phyloP scores from a whole-genome alignment of 2,888 invertebrate genomes.

The Nemapogon koenigi region DNA sequence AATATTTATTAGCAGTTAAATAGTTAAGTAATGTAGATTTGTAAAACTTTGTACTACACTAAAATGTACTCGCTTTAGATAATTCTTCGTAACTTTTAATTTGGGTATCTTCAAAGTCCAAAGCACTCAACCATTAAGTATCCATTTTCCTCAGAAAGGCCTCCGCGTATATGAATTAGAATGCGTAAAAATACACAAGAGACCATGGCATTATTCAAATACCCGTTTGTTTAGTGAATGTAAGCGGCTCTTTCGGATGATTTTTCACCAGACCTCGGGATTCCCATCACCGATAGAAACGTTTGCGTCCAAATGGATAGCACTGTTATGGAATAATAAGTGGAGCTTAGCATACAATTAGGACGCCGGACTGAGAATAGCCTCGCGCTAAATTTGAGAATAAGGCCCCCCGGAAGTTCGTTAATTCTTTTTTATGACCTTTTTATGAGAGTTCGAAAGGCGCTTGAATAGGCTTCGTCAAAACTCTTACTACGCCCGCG shows the following conservation, averaged over 20 bases:
- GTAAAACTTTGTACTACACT: too few species aligned
- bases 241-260: conserved; percentile 21
- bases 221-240: conserved; percentile 24
- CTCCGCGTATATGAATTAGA: conserved; percentile 6
- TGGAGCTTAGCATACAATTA: conserved; percentile 43
- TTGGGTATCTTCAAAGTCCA: too few species aligned
- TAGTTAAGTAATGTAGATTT: too few species aligned
- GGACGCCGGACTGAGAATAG: conserved; percentile 16
- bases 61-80: too few species aligned
- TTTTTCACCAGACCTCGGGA: conserved; percentile 22
- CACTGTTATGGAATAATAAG: conserved; percentile 41
- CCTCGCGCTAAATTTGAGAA: conserved; percentile 22
- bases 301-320: conserved; percentile 25
- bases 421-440: conserved; percentile 46
- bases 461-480: conserved; percentile 47
- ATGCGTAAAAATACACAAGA: conserved; percentile 20
- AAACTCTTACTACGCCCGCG: conserved; percentile 36
- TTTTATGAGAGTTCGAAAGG: conserved; percentile 51
- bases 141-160: too few species aligned
- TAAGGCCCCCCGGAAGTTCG: conserved; percentile 25
- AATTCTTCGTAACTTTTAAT: too few species aligned
- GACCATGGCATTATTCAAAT: conserved; percentile 26
- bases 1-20: too few species aligned
- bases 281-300: conserved; percentile 13
- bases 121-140: too few species aligned